Conservation (phyloP, 2,113 vertebrate genomes). For the Anarrhichthys ocellatus region DNA sequence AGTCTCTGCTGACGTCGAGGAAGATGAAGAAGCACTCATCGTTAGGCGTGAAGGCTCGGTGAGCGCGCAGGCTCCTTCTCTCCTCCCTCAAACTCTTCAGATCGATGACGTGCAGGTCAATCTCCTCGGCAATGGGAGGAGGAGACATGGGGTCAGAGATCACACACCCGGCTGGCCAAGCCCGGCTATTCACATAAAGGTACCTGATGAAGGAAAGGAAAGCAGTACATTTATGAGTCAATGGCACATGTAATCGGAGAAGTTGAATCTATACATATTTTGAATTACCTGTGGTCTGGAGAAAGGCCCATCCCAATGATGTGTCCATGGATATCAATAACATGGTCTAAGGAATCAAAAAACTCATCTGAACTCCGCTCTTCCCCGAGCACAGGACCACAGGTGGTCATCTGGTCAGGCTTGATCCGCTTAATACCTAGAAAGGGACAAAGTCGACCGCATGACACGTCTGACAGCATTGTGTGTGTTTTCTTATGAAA, state of each 20-base stretch:
- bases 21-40: conserved; percentile 99
- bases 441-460: background rate
- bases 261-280: background rate
- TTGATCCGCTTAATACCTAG: conserved; percentile 95
- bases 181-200: conserved; percentile 95
- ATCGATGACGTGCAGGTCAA: conserved; percentile 94
- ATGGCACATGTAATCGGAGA: background rate
- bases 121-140: conserved; percentile 95
- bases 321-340: conserved; percentile 96
- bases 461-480: background rate
- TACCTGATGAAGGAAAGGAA: conserved; percentile 83
- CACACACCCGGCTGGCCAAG: conserved; percentile 92
- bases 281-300: conserved; percentile 92
- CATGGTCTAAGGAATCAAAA: conserved; percentile 95
- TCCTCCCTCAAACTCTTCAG: conserved; percentile 95
- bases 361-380: conserved; percentile 92
- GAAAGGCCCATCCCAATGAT: conserved; percentile 99
- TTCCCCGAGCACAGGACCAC: conserved; percentile 91
- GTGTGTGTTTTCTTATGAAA: background rate
- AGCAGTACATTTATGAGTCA: background rate
- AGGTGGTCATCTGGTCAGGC: conserved; percentile 96
- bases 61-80: conserved; percentile 90
- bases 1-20: conserved; percentile 95
- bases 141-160: conserved; percentile 96
- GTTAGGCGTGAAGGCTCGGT: conserved; percentile 94